Conservation (phyloP, 2,888 invertebrate species). For the Agrenia bidenticulata region DNA sequence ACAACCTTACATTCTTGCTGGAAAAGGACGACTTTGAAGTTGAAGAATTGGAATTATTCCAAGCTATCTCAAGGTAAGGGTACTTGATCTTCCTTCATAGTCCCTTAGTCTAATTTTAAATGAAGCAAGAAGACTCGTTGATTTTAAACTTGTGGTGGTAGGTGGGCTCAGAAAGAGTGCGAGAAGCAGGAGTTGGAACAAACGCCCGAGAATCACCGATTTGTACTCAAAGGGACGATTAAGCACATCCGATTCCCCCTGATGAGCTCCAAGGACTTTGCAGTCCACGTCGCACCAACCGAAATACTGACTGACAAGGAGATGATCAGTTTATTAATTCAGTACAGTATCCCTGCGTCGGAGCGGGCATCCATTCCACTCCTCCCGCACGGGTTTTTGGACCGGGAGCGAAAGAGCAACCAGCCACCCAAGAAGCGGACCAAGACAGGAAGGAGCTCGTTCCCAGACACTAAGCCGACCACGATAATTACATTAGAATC, state of each 20-base stretch:
- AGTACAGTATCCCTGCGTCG: conserved; percentile 41
- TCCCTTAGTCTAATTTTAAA: neutral
- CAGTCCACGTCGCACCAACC: conserved; percentile 41
- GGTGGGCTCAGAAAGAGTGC: conserved; percentile 44
- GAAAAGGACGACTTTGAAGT: conserved; percentile 47
- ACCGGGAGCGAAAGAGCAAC: conserved; percentile 36
- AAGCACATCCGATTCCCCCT: conserved; percentile 42
- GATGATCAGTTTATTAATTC: conserved; percentile 45
- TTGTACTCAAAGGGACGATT: conserved; percentile 36
- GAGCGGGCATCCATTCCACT: conserved; percentile 35
- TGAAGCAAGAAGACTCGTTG: neutral
- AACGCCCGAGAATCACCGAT: conserved; percentile 41
- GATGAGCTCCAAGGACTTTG: conserved; percentile 44
- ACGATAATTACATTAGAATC: conserved; percentile 33
- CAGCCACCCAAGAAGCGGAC: conserved; percentile 44
- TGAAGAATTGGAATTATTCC: conserved; percentile 44
- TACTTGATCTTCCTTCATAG: neutral
- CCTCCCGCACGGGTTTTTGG: conserved; percentile 40
- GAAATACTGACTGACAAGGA: conserved; percentile 45
- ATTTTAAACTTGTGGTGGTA: neutral
- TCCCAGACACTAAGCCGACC: conserved; percentile 31
- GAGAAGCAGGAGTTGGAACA: conserved; percentile 44
- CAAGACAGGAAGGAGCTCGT: conserved; percentile 32
- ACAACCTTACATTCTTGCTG: conserved; percentile 39
- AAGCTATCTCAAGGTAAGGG: conserved; percentile 38